A percentile compares a stretch with the other conserved stretches of the same genome.
phyloP scores from a whole-genome alignment of 2,888 invertebrate species.

The Pteria penguin region DNA sequence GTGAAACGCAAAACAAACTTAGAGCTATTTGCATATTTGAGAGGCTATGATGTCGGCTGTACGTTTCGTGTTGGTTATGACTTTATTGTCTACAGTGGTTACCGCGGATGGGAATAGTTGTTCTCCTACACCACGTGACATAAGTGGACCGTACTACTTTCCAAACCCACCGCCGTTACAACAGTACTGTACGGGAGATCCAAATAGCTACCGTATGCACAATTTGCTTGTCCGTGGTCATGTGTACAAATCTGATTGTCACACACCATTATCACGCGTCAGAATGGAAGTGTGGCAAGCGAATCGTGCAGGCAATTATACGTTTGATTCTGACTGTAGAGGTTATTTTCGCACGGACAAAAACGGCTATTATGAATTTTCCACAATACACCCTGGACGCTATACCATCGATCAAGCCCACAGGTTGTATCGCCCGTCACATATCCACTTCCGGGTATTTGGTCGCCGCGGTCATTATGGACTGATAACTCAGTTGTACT shows the following conservation, averaged over 20 bases:
- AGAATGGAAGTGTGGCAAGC: conserved; percentile 45
- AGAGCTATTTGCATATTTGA: too few relatives aligned
- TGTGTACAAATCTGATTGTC: conserved; percentile 34
- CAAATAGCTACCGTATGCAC: not conserved
- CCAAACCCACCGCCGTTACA: conserved; percentile 7
- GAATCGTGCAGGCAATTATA: conserved; percentile 29
- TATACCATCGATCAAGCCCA: conserved; percentile 12
- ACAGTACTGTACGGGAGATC: conserved; percentile 40
- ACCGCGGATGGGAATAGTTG: too few relatives aligned
- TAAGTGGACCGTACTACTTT: conserved; percentile 38
- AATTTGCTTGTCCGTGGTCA: conserved; percentile 33
- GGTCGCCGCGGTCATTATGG: conserved; percentile 19
- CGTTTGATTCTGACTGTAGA: conserved; percentile 11
- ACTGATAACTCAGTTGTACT: conserved; percentile 42
- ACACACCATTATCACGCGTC: conserved; percentile 15
- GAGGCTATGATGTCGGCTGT: too few relatives aligned
- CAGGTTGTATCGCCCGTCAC: conserved; percentile 20
- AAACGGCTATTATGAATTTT: conserved; percentile 40
- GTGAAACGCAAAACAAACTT: too few relatives aligned
- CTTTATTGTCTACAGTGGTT: too few relatives aligned
- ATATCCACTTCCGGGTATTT: conserved; percentile 36
- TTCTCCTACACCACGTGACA: conserved; percentile 35
- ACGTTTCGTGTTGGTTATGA: too few relatives aligned
- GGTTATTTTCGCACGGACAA: conserved; percentile 36
- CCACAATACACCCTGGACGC: conserved; percentile 39